These are phyloP conservation scores for Prionace glauca DNA, from an alignment of 2,797 vertebrate genomes.

Conservation along the genomic window DNA sequence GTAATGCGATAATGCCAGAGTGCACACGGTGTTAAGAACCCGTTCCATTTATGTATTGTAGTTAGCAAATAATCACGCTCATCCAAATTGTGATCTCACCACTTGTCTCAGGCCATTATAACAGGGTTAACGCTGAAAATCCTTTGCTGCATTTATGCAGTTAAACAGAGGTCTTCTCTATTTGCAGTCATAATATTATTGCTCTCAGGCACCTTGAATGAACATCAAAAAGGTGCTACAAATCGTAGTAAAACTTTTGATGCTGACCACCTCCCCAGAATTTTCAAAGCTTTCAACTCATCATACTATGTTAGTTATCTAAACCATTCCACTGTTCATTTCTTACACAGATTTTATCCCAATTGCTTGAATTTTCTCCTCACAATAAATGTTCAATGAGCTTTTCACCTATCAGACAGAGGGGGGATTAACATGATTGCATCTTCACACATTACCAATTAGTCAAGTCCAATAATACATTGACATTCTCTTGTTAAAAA, in stretches of 20 bases:
- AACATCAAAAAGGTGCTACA: conserved; percentile 59
- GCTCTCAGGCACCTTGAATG: conserved; percentile 67
- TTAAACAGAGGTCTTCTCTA: conserved; percentile 65
- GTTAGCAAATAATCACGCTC: conserved; percentile 83
- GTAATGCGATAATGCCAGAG: conserved; percentile 97
- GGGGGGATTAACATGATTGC: conserved; percentile 28
- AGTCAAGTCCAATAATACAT: conserved; percentile 31
- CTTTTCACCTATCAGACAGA: conserved; percentile 23
- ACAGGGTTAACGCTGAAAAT: conserved; percentile 81
- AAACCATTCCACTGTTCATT: conserved; percentile 30
- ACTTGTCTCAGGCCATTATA: conserved; percentile 80
- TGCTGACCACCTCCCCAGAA: conserved; percentile 31
- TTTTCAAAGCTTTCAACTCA: conserved; percentile 32
- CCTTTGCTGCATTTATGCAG: conserved; percentile 66
- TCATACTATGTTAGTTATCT: conserved; percentile 25
- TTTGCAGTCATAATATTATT: conserved; percentile 76
- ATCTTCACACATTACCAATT: conserved; percentile 21
- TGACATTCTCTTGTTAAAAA: not conserved
- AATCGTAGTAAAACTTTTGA: conserved; percentile 34
- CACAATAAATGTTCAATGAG: conserved; percentile 25
- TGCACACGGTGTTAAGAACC: conserved; percentile 83
- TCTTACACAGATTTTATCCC: conserved; percentile 35
- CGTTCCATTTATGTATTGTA: conserved; percentile 84
- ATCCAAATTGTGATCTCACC: conserved; percentile 83
- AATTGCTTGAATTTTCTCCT: conserved; percentile 29